Base-by-base conservation (phyloP, 64 coral and sea anemone genomes). In the Stichodactyla mertensii region DNA sequence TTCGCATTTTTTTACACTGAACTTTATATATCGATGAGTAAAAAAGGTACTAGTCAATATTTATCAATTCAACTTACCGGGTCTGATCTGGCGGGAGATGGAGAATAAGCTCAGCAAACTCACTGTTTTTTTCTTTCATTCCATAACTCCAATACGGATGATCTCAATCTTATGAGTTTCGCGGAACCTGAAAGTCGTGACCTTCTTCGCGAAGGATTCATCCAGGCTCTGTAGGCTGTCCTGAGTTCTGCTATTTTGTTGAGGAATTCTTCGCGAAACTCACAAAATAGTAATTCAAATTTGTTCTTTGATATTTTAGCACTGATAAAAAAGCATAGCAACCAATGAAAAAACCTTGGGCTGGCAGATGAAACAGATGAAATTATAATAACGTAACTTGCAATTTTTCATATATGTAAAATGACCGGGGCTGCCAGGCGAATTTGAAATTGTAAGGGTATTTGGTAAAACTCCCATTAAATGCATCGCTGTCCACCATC, bases 51-150 rank as follows among this genome's bases (percentile, higher is more conserved):
- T 57, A 57, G 56, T 4, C 7, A 57, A 57, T 57, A 14, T n/a
- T n/a, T n/a, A n/a, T n/a, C n/a, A n/a, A n/a, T n/a, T n/a, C n/a
- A n/a, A n/a, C n/a, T n/a, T n/a, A 78, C 77, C 77, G 26, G 36
- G 36, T 80, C 77, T 52, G 14, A 52, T 80, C 77, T 19, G 77
- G 6, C 4, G 36, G 5, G 6, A 80, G 16, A 86, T 86, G 85
- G 14, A 86, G 54, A 64, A 86, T 64, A 71, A 86, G 71, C 85
- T 86, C 85, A 3, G 85, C 85, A 86, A 86, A 86, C 20, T 86
- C 85, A 22, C 85, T 86, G 20, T 86, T 86, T 7, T 51, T 86
- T 86, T 53, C 61, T 26, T 70, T 86, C 31, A 13, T 86, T 86
- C 85, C 85, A 86, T 15, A 71, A 22, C 9, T 86, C 67, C 54